Evolutionary conservation across 2,888 invertebrate species (phyloP).

Genomic region (Noctua janthina): DNA sequence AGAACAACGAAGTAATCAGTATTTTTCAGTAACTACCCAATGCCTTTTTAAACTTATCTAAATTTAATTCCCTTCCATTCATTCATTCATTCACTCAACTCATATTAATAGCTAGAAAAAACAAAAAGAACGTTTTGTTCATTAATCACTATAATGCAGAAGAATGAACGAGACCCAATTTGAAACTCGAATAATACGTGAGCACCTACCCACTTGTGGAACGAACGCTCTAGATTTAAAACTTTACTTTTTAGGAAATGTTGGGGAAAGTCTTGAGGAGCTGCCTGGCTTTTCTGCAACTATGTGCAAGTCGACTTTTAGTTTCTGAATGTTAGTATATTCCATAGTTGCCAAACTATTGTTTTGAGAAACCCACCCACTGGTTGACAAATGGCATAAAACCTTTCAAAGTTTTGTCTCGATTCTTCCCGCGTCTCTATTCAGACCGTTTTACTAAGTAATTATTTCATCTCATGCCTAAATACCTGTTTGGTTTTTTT

Average conservation of each 20-base stretch:
- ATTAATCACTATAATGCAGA: constrained; percentile 51
- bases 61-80: neutral
- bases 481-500: no score
- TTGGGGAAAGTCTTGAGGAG: constrained; percentile 10
- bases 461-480: no score
- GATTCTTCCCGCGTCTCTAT: neutral
- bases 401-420: neutral
- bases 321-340: neutral
- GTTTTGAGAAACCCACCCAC: neutral
- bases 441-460: no score
- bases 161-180: constrained; percentile 51
- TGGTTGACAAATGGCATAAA: neutral
- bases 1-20: neutral
- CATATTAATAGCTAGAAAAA: constrained; percentile 11
- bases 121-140: constrained; percentile 49
- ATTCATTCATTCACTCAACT: constrained; percentile 3
- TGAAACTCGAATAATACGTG: constrained; percentile 61
- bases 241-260: constrained; percentile 29
- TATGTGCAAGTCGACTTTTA: neutral
- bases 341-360: neutral
- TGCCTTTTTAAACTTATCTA: constrained; percentile 4
- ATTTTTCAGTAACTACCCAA: neutral
- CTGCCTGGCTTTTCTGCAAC: neutral
- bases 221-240: constrained; percentile 46
- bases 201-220: constrained; percentile 52